These are phyloP conservation scores for Sparidentex hasta DNA, from an alignment of 2,797 vertebrate species.

Conservation along the genomic window DNA sequence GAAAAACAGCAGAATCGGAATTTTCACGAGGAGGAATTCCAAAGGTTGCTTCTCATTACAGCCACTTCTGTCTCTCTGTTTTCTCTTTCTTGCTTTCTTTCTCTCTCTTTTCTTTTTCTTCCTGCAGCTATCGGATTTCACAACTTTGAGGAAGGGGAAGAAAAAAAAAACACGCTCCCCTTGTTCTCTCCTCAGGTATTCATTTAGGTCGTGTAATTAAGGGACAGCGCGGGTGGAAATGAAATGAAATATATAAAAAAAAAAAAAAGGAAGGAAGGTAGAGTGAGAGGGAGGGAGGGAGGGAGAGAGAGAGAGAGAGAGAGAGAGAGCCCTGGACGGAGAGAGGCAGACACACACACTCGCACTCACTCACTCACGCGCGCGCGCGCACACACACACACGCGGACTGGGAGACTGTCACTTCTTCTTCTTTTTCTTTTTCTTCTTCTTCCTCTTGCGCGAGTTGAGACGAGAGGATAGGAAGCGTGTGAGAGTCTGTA, in stretches of 20 bases:
- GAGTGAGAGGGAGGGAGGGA: too few species aligned
- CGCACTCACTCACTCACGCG: constrained; percentile 68
- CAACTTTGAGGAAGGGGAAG: constrained; percentile 81
- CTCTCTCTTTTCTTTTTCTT: constrained; percentile 75
- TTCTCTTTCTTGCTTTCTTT: background rate
- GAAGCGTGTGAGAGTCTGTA: constrained; percentile 88
- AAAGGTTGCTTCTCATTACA: constrained; percentile 98
- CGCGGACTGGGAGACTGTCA: constrained; percentile 91
- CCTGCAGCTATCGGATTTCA: constrained; percentile 96
- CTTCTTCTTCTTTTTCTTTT: constrained; percentile 80
- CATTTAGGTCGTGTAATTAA: constrained; percentile 94
- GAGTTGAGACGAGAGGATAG: constrained; percentile 91
- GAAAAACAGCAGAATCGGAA: constrained; percentile 92
- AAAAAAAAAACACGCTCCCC: constrained; percentile 83
- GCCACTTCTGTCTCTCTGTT: constrained; percentile 85
- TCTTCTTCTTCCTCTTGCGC: constrained; percentile 88
- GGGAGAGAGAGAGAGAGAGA: constrained; percentile 40
- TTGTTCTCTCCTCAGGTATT: constrained; percentile 93
- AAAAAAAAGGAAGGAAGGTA: background rate
- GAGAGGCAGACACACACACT: constrained; percentile 84
- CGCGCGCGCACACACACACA: constrained; percentile 77
- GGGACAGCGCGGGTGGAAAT: constrained; percentile 84
- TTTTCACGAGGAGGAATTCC: constrained; percentile 99
- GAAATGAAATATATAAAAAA: constrained; percentile 58
- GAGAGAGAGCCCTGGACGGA: constrained; percentile 40